Conservation (phyloP, 2,888 invertebrate genomes). For the Pristionchus entomophagus region DNA sequence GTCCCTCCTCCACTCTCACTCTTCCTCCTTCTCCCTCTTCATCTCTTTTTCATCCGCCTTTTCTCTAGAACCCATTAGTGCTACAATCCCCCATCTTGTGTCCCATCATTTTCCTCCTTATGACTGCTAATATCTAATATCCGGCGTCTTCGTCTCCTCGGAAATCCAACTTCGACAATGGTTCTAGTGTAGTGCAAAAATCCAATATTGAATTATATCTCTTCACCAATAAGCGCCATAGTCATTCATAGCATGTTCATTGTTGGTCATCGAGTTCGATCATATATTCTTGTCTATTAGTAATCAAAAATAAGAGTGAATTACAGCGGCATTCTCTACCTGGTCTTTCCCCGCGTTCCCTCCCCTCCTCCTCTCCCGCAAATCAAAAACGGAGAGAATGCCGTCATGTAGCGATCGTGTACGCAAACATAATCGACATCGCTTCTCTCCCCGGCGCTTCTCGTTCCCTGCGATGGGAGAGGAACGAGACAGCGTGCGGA, state of each 20-base stretch:
- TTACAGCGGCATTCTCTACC: not conserved
- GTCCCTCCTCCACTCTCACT: not conserved
- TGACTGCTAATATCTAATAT: too few relatives aligned
- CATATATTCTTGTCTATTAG: too few relatives aligned
- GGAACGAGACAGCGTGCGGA: not conserved
- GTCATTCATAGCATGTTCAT: too few relatives aligned
- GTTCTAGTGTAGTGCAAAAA: too few relatives aligned
- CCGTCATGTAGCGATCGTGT: not conserved
- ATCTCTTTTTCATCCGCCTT: constrained; percentile 5
- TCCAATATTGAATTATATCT: too few relatives aligned
- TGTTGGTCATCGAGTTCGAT: too few relatives aligned
- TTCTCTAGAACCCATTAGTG: constrained; percentile 27
- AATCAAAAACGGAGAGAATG: constrained; percentile 9
- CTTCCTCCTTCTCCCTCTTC: constrained; percentile 14
- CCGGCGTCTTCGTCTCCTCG: not conserved
- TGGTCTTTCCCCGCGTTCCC: not conserved
- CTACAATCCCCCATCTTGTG: not conserved
- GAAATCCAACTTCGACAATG: too few relatives aligned
- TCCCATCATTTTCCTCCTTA: not conserved
- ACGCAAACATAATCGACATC: not conserved
- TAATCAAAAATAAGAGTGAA: too few relatives aligned
- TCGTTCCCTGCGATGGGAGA: not conserved
- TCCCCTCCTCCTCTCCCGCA: not conserved
- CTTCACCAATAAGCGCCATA: too few relatives aligned
- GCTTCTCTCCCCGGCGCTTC: not conserved